Percentiles rank a stretch among this genome's conserved stretches.
phyloP scores from a whole-genome alignment of 2,113 vertebrate species.

The Columba janthina region DNA sequence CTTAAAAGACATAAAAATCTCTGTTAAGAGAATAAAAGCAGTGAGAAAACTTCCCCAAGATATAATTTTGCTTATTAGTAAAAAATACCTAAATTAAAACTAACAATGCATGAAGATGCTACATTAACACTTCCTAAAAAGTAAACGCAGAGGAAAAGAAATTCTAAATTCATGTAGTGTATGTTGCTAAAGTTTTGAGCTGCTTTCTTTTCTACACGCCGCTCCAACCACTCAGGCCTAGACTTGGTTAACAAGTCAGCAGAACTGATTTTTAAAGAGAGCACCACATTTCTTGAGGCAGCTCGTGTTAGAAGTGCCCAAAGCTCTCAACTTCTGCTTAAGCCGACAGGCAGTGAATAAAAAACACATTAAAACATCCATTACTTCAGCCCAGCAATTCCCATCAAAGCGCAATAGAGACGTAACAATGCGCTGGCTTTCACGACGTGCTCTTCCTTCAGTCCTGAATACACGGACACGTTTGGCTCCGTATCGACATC shows the following conservation, averaged over 20 bases:
- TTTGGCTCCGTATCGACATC: conserved; percentile 77
- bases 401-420: conserved; percentile 97
- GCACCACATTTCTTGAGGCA: background rate
- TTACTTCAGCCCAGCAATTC: conserved; percentile 96
- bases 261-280: background rate
- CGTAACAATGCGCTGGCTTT: conserved; percentile 94
- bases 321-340: background rate
- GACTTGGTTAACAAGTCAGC: background rate
- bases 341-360: background rate
- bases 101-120: background rate
- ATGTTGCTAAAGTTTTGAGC: background rate
- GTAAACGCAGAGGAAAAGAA: background rate
- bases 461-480: conserved; percentile 86
- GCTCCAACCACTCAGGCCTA: background rate
- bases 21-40: background rate
- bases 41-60: background rate
- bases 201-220: background rate
- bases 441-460: conserved; percentile 95
- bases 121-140: background rate
- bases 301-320: background rate
- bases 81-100: background rate
- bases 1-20: background rate
- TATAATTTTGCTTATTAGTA: background rate
- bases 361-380: background rate
- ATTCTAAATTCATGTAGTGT: accelerated